phyloP scores from a whole-genome alignment of 2,113 vertebrate species.

The Rhinichthys klamathensis region DNA sequence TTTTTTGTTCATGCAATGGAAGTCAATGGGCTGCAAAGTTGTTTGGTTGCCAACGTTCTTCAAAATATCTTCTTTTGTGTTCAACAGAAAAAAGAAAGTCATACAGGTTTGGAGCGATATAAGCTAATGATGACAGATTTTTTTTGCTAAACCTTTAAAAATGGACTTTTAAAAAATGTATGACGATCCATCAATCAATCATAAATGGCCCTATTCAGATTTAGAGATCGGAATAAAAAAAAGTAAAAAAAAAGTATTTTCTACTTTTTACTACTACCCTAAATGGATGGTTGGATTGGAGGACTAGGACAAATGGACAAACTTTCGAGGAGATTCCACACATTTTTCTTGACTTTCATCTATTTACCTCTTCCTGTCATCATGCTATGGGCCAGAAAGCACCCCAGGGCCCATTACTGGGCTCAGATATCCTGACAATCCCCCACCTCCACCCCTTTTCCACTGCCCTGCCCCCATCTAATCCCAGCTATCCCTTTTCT shows the following conservation, averaged over 20 bases:
- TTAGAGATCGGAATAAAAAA: background rate
- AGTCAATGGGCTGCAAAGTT: too few relatives aligned
- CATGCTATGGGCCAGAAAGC: slow-evolving; percentile 49
- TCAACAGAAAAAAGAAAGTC: too few relatives aligned
- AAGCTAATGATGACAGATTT: background rate
- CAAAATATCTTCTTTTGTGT: too few relatives aligned
- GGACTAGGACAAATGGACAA: slow-evolving; percentile 25
- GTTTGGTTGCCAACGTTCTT: too few relatives aligned
- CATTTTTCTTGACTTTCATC: slow-evolving; percentile 72
- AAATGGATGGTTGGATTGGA: background rate
- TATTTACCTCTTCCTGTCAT: slow-evolving; percentile 53
- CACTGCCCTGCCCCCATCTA: slow-evolving; percentile 36
- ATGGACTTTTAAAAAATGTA: background rate
- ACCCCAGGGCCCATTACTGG: slow-evolving; percentile 66
- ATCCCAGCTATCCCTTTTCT: slow-evolving; percentile 16
- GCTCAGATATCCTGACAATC: slow-evolving; percentile 65
- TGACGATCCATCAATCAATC: background rate
- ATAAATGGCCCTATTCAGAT: background rate
- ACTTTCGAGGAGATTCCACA: slow-evolving; percentile 66
- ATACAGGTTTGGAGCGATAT: background rate
- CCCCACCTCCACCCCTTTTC: slow-evolving; percentile 33
- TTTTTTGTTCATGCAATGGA: too few relatives aligned
- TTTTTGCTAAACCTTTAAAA: background rate
- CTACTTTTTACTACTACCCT: background rate
- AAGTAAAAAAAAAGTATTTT: background rate